phyloP scores from a whole-genome alignment of 2,113 vertebrate species.

The Siniperca knerii region DNA sequence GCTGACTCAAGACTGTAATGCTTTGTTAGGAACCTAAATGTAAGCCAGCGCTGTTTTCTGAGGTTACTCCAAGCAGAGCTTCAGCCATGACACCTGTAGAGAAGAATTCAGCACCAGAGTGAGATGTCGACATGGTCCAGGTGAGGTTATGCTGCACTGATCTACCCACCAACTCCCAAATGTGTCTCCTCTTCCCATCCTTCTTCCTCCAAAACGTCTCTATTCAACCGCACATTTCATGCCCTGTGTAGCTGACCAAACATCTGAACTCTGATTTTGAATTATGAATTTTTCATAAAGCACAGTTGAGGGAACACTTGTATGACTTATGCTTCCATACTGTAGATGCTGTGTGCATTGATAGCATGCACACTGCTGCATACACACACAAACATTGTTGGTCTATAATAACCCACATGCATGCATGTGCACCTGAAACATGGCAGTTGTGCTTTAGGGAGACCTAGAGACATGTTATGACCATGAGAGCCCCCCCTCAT shows the following conservation, averaged over 20 bases:
- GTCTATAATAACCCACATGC: conserved; percentile 64
- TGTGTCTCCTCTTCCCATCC: neutral
- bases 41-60: conserved; percentile 56
- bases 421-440: conserved; percentile 72
- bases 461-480: conserved; percentile 45
- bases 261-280: conserved; percentile 40
- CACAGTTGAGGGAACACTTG: conserved; percentile 64
- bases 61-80: conserved; percentile 60
- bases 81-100: conserved; percentile 64
- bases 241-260: neutral
- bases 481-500: conserved; percentile 12
- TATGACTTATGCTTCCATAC: conserved; percentile 46
- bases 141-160: conserved; percentile 34
- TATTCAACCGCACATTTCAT: neutral
- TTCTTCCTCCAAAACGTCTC: neutral
- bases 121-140: conserved; percentile 51
- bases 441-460: conserved; percentile 70
- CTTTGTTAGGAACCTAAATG: conserved; percentile 52
- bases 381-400: conserved; percentile 25
- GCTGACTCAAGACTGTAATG: conserved; percentile 79
- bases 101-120: conserved; percentile 68
- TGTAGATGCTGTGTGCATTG: conserved; percentile 55
- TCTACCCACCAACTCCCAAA: neutral
- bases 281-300: conserved; percentile 56
- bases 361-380: conserved; percentile 64